These are phyloP conservation scores for Lampris incognitus DNA, from an alignment of 2,113 vertebrate genomes.

Conservation along the genomic window DNA sequence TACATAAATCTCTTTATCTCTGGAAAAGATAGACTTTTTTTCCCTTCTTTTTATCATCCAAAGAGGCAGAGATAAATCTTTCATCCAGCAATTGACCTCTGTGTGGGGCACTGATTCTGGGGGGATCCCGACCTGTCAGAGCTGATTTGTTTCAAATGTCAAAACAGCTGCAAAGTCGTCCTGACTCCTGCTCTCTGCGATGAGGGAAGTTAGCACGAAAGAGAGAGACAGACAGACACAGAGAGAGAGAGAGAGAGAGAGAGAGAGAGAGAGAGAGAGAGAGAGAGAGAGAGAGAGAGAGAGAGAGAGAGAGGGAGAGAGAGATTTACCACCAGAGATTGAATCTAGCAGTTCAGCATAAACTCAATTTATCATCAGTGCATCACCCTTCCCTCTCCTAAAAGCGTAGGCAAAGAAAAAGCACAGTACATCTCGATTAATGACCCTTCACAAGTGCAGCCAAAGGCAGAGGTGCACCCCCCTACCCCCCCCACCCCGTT, in stretches of 20 bases:
- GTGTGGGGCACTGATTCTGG: constrained; percentile 76
- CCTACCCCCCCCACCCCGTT: constrained; percentile 28
- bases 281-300: constrained; percentile 81
- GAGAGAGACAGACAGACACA: constrained; percentile 77
- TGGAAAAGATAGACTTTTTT: constrained; percentile 30
- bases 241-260: constrained; percentile 80
- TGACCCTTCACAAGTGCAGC: constrained; percentile 76
- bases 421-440: constrained; percentile 83
- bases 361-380: constrained; percentile 86
- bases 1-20: constrained; percentile 29
- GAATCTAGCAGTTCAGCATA: constrained; percentile 83
- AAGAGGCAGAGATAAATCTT: constrained; percentile 57
- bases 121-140: constrained; percentile 77
- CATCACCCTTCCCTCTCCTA: constrained; percentile 82
- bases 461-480: constrained; percentile 69
- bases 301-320: constrained; percentile 76
- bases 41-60: not conserved
- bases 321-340: constrained; percentile 84
- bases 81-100: constrained; percentile 74
- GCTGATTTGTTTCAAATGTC: constrained; percentile 85
- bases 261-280: constrained; percentile 79
- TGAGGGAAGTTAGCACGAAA: constrained; percentile 78
- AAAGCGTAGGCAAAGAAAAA: constrained; percentile 66
- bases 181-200: constrained; percentile 69
- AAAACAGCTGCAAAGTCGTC: constrained; percentile 67